Conservation (phyloP, 92 coral and sea anemone genomes). For the Porites lobata region DNA sequence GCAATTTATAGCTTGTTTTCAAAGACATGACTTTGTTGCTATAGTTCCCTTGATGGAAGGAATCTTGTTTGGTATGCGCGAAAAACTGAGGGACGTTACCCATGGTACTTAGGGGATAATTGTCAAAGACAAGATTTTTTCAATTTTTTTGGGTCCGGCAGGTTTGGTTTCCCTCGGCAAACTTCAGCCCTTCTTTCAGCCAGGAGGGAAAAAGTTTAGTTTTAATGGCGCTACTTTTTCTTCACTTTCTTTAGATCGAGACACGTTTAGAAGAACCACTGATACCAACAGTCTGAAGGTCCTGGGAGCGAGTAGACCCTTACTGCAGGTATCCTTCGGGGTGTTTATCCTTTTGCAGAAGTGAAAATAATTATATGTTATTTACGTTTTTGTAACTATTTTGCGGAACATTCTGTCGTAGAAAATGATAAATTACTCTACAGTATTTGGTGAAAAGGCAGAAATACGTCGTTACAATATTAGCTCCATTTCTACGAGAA, state of each 20-base stretch:
- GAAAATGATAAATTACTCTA: no score
- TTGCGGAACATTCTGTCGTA: no score
- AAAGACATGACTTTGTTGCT: neutral
- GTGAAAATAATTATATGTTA: no score
- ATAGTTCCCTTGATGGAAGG: constrained; percentile 74
- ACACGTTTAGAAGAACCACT: constrained; percentile 89
- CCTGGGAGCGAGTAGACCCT: constrained; percentile 90
- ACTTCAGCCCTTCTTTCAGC: no score
- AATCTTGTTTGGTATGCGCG: constrained; percentile 89
- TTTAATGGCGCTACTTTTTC: no score
- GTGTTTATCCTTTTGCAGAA: no score
- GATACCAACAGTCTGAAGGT: constrained; percentile 86
- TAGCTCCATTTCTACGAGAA: no score
- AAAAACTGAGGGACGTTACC: constrained; percentile 89
- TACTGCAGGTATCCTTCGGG: constrained; percentile 77
- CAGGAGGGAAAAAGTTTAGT: no score
- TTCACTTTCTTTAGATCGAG: constrained; percentile 53
- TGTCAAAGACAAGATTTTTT: neutral
- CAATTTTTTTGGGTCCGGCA: neutral
- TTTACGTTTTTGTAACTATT: no score
- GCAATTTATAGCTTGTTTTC: neutral
- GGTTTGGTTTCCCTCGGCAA: neutral
- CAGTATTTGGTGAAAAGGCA: no score
- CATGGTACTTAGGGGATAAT: constrained; percentile 34
- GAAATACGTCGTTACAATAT: no score